A percentile compares a stretch with the other conserved stretches of the same genome.
Evolutionary conservation across 2,888 invertebrate species (phyloP).

Genomic region (Adelphocoris suturalis): DNA sequence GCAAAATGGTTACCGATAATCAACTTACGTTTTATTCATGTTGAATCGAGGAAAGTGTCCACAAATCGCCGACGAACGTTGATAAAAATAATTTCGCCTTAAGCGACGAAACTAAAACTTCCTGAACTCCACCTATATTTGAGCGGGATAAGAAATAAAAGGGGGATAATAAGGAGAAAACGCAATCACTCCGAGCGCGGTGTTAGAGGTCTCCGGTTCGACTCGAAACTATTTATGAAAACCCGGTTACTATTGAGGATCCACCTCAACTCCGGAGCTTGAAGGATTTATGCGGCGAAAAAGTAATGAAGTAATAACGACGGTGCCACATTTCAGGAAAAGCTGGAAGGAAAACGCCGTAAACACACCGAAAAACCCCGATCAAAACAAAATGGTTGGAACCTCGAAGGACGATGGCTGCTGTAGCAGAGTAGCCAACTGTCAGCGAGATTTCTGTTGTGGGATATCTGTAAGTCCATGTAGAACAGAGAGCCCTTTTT

Average conservation of each 20-base stretch:
- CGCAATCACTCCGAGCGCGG: not conserved
- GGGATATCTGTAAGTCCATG: not conserved
- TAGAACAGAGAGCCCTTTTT: too few species aligned
- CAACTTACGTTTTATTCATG: conserved; percentile 30
- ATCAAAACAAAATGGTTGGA: not conserved
- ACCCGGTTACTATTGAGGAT: not conserved
- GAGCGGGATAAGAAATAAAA: not conserved
- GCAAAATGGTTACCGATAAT: not conserved
- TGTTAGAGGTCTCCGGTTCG: not conserved
- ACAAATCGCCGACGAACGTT: not conserved
- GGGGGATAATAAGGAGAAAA: not conserved
- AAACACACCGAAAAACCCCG: not conserved
- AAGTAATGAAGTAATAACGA: not conserved
- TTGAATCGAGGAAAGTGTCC: not conserved
- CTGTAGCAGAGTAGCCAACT: not conserved
- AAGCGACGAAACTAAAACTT: not conserved
- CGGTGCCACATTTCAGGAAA: not conserved
- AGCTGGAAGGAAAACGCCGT: not conserved
- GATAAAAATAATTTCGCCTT: not conserved
- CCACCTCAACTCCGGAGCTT: not conserved
- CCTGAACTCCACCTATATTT: not conserved
- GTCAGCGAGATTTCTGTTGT: not conserved
- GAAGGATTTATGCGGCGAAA: not conserved
- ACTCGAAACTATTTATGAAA: not conserved
- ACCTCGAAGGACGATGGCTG: not conserved